Evolutionary conservation across 2,888 invertebrate genomes (phyloP).

Genomic region (Netelia fuscicornis): DNA sequence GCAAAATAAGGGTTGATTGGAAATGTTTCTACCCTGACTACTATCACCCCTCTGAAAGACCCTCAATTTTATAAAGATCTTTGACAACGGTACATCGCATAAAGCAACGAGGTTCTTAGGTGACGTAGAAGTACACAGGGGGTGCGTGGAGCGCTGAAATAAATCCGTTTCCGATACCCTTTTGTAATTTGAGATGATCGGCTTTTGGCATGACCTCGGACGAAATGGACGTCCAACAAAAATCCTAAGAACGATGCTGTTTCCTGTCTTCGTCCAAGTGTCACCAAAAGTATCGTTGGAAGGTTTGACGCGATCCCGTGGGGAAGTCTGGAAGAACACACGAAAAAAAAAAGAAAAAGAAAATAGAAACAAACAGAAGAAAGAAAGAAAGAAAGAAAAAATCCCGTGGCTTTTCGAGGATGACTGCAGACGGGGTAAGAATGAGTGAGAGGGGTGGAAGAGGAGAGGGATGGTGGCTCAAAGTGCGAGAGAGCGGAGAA

Average conservation of each 20-base stretch:
- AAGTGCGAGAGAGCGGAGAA: conserved; percentile 8
- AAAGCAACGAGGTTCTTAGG: background rate
- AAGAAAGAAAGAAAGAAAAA: conserved; percentile 9
- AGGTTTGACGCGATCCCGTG: conserved; percentile 63
- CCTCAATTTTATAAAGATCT: conserved; percentile 2
- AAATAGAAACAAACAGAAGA: conserved; percentile 23
- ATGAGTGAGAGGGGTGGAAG: conserved; percentile 17
- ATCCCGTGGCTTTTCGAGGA: conserved; percentile 40
- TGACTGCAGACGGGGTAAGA: conserved; percentile 36
- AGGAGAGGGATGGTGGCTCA: conserved; percentile 18
- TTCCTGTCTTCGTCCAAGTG: conserved; percentile 50
- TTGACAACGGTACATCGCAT: conserved; percentile 5
- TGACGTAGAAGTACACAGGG: conserved; percentile 36
- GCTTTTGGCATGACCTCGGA: conserved; percentile 76
- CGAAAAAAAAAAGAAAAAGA: conserved; percentile 18
- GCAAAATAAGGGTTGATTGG: background rate
- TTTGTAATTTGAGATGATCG: conserved; percentile 85
- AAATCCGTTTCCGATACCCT: conserved; percentile 84
- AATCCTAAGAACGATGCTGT: conserved; percentile 8
- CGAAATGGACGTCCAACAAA: conserved; percentile 19
- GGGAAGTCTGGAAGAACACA: conserved; percentile 54
- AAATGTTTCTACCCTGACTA: background rate
- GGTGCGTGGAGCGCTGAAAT: conserved; percentile 72
- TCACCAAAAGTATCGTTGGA: conserved; percentile 62
- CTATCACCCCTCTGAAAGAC: background rate